Evolutionary conservation across 2,888 invertebrate genomes (phyloP).

Genomic region (Baronia brevicornis): DNA sequence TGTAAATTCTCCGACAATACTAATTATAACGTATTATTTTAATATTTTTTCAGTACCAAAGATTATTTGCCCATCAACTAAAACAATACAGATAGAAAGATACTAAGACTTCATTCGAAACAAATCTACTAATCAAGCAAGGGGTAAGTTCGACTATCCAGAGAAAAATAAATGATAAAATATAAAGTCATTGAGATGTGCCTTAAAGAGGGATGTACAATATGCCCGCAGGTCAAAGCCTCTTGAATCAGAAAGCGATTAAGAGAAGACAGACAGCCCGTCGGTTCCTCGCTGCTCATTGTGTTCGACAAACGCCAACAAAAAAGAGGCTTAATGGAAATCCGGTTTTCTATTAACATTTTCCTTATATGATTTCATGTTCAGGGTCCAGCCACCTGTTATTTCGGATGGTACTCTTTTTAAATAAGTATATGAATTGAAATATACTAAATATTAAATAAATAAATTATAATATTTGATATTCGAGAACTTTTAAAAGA

Average conservation of each 20-base stretch:
- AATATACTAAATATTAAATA: not conserved
- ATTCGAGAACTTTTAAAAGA: too few relatives aligned
- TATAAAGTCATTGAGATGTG: constrained; percentile 45
- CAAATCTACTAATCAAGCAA: constrained; percentile 4
- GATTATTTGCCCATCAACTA: too few relatives aligned
- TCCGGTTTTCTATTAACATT: constrained; percentile 21
- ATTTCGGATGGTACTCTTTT: too few relatives aligned
- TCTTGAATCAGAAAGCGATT: constrained; percentile 34
- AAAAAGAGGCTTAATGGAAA: constrained; percentile 18
- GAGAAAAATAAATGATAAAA: constrained; percentile 37
- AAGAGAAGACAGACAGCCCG: constrained; percentile 26
- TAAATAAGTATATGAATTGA: constrained; percentile 2
- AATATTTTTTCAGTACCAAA: too few relatives aligned
- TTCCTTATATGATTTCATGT: constrained; percentile 12
- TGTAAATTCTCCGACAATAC: too few relatives aligned
- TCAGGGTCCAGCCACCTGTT: too few relatives aligned
- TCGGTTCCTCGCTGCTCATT: constrained; percentile 17
- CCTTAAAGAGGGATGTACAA: constrained; percentile 47
- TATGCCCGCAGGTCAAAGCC: constrained; percentile 51
- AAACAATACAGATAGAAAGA: too few relatives aligned
- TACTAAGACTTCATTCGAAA: not conserved
- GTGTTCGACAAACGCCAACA: constrained; percentile 15
- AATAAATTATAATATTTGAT: too few relatives aligned
- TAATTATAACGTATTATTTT: too few relatives aligned
- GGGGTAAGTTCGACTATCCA: constrained; percentile 24